Evolutionary conservation across 1,140 invertebrate species (phyloP), one percentile per base, ranked within the genome.

Genomic region (Cotesia typhae): DNA sequence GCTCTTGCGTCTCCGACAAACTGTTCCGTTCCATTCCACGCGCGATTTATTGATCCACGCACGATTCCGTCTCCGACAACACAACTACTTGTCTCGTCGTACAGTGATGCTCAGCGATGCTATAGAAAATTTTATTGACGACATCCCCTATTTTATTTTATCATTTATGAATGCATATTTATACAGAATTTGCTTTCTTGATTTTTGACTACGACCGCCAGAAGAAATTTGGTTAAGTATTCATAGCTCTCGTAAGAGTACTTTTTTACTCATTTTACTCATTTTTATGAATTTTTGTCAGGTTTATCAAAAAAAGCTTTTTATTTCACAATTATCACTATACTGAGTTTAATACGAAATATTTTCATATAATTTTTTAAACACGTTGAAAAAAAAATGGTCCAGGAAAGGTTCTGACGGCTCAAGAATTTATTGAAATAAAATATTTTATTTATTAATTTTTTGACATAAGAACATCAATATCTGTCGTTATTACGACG

Each of bases 31-130:
- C 75, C 77, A 76, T 82, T 83, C 78, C 79, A 84, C 82, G 82
- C 80, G 84, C 82, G 82, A 86, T 85, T 86, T 86, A 86, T 86
- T 86, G 84, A 86, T 86, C 84, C 84, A 85, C 84, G 83, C 84
- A 85, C 84, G 79, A 81, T 80, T 80, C 78, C 76, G 65, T 67
- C 64, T 20, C 52, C 53, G 35, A 53, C 52, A 70, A 69, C 36
- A 28, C 14, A 1, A 55, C 20, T 12, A 68, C 38, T 65, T 74
- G 63, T 70, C 70, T 64, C 74, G 9, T 63, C 20, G 77, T 67
- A 74, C 81, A 81, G 78, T 80, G 77, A 78, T 73, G 80, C 77
- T 81, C 77, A 80, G 70, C 61, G 51, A 66, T 55, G 60, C 53
- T 57, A 41, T 41, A 28, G 47, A 66, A 55, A 71, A 28, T 66